Conservation (phyloP, 2,888 invertebrate species). For the Alloscopus bannaensis region DNA sequence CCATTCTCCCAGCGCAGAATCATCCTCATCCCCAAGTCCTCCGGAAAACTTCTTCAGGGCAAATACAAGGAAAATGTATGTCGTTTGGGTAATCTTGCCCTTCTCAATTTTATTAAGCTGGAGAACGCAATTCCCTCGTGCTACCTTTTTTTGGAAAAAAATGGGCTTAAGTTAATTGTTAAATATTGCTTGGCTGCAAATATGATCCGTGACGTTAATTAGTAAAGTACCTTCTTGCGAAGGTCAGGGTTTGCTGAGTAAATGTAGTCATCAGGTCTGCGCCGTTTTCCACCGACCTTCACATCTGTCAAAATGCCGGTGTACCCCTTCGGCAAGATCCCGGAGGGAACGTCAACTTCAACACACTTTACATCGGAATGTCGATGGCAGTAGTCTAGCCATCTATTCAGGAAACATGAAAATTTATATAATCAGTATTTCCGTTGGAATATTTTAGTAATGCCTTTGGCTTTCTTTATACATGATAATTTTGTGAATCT, state of each 20-base stretch:
- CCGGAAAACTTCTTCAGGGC: slow-evolving; percentile 77
- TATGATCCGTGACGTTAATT: neutral
- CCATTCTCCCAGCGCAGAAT: slow-evolving; percentile 75
- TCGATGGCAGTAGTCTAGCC: slow-evolving; percentile 63
- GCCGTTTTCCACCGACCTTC: slow-evolving; percentile 68
- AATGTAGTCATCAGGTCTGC: slow-evolving; percentile 76
- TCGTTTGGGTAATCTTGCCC: slow-evolving; percentile 63
- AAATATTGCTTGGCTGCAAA: too few species aligned
- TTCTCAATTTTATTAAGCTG: slow-evolving; percentile 67
- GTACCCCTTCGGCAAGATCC: slow-evolving; percentile 67
- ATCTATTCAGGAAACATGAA: slow-evolving; percentile 47
- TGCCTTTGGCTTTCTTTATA: too few species aligned
- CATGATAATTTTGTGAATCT: too few species aligned
- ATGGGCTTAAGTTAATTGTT: slow-evolving; percentile 10
- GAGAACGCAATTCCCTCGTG: slow-evolving; percentile 76
- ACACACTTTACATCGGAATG: slow-evolving; percentile 64
- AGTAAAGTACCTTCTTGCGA: slow-evolving; percentile 74
- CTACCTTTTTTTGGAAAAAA: slow-evolving; percentile 71
- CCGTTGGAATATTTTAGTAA: too few species aligned
- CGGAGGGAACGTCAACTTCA: slow-evolving; percentile 65
- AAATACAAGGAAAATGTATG: slow-evolving; percentile 74
- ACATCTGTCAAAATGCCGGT: slow-evolving; percentile 70
- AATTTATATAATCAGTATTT: neutral
- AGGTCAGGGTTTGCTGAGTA: slow-evolving; percentile 75
- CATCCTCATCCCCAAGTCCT: slow-evolving; percentile 77